Percentiles rank a stretch among this genome's conserved stretches.
Evolutionary conservation across 2,797 vertebrate genomes (phyloP).

Genomic region (Pteronotus mesoamericanus): DNA sequence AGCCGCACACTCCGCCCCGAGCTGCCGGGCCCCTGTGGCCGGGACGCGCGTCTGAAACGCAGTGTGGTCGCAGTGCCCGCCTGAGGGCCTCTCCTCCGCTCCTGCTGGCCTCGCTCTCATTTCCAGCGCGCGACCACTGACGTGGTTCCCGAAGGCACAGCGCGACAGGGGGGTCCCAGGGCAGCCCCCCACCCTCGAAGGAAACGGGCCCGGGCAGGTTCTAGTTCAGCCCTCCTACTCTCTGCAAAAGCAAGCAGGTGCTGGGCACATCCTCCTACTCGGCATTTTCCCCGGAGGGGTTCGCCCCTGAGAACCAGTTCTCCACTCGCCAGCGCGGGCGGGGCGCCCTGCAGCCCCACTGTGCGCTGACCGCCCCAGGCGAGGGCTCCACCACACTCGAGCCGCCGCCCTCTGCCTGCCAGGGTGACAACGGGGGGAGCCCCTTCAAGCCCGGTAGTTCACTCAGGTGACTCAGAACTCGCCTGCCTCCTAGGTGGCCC

Average conservation of each 20-base stretch:
- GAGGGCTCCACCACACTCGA: not conserved
- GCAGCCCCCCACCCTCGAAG: not conserved
- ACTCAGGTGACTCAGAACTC: not conserved
- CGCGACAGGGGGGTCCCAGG: too few species aligned
- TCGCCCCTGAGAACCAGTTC: not conserved
- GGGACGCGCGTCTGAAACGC: not conserved
- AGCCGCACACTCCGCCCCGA: not conserved
- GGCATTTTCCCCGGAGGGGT: not conserved
- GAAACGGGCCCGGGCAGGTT: not conserved
- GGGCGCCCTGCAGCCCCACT: too few species aligned
- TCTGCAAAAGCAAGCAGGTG: not conserved
- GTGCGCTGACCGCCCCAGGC: not conserved
- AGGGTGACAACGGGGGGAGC: too few species aligned
- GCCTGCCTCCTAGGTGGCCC: not conserved
- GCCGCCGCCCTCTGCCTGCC: fast-evolving
- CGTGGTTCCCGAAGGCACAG: not conserved
- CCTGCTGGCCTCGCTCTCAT: not conserved
- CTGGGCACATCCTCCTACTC: not conserved
- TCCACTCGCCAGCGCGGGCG: too few species aligned
- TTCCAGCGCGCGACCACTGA: not conserved
- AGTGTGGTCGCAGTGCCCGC: not conserved
- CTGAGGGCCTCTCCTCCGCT: not conserved
- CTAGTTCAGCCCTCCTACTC: not conserved
- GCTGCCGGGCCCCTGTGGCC: not conserved
- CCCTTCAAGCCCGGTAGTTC: too few species aligned